Base-by-base conservation (phyloP, 2,888 invertebrate genomes). In the Notodonta ziczac region DNA sequence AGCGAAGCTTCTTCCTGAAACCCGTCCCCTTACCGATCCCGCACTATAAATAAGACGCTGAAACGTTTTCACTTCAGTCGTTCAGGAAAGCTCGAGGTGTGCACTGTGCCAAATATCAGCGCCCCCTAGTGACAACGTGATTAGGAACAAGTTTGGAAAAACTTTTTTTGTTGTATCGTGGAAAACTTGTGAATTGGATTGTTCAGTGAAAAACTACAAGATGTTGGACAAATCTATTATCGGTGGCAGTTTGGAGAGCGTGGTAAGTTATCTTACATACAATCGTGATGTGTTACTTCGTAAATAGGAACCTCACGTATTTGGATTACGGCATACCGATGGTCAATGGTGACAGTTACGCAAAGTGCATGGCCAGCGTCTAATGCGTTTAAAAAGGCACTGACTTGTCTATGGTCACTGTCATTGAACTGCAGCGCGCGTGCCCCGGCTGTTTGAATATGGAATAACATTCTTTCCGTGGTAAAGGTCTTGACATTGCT, bases 171-270 rank as follows among this genome's bases (percentile, higher is more conserved):
- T 24, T 77, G 75, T 78, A 74, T 66, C 72, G 63, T 61, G 51
- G 40, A 12, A 46, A 57, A 64, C 66, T 73, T 78, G 83, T 84
- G 81, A 72, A 75, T 76, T 78, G 83, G 81, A 80, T 73, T 78
- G 70, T 72, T 66, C 64, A 65, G 75, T 75, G 75, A 58, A 46
- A 72, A 66, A 71, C 77, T 77, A 78, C 73, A 86, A 80, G 52
- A 93, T 93, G 93, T 86, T 93, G 92, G 93, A 93, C 87, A 91
- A 89, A 79, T 84, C 86, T 57, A 83, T 89, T 67, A 67, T 93
- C 69, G 92, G 93, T 66, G 91, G 90, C 78, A 93, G 93, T 84
- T 93, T 91, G 93, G 93, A 93, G 80, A 93, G 93, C 77, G 91
- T 93, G 87, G 93, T 93, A 84, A 89, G 93, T 91, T 57, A 42